Evolutionary conservation across 2,113 vertebrate species (phyloP), one percentile per base, ranked within the genome.

Genomic region (Cavia aperea): DNA sequence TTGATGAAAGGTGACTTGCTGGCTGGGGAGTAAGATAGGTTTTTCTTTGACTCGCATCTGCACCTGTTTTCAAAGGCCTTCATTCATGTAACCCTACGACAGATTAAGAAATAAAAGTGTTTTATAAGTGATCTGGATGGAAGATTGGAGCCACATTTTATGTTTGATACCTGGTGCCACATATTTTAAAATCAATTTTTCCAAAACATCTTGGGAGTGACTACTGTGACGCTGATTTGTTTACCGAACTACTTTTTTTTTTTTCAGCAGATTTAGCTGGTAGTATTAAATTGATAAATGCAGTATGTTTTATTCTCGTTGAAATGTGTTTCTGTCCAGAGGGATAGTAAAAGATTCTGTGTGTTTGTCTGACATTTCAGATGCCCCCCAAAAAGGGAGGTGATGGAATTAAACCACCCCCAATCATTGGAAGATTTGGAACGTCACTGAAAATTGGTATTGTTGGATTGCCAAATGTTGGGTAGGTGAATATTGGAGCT

Each of bases 371-470:
- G 66, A 94, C 88, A 91, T 98, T 97, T 94, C 97, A 99, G 99
- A 99, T 99, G 99, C 98, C 99, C 94, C 99, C 99, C 4, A 99
- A 99, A 97, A 99, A 99, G 97, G 97, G 94, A 98, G 98, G 98
- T 89, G 98, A 99, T 96, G 99, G 98, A 92, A 98, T 99, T 58
- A 99, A 99, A 84, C 97, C 97, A 29, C 97, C 98, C 62, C 98
- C 98, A 56, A 98, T 99, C 93, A 99, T 99, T 96, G 99, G 99
- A 96, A 98, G 99, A 92, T 99, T 99, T 96, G 99, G 99, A 96
- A 99, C 99, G 63, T 99, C 99, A 21, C 97, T 99, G 97, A 99
- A 99, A 97, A 99, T 99, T 96, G 99, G 99, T 95, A 99, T 99
- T 95, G 99, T 99, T 87, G 99, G 99, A 97, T 98, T 99, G 96